phyloP scores from a whole-genome alignment of 1,140 invertebrate species.

The Bombus superbus region DNA sequence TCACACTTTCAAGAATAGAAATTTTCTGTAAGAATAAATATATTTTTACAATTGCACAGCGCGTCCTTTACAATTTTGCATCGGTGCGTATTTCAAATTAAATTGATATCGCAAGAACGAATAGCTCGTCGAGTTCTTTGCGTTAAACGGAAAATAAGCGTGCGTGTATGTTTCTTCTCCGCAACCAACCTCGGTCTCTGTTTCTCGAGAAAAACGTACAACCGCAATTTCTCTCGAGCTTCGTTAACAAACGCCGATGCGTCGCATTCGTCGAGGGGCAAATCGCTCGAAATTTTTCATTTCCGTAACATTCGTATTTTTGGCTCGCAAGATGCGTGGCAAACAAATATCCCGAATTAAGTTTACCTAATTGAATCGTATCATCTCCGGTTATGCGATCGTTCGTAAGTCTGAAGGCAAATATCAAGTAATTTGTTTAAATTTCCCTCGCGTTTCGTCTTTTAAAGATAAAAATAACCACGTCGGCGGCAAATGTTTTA shows the following conservation, averaged over 20 bases:
- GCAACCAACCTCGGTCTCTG: too few relatives aligned
- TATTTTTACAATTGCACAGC: neutral
- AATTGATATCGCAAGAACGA: neutral
- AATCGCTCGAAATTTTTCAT: conserved; percentile 21
- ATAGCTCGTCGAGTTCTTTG: neutral
- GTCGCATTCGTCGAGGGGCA: neutral
- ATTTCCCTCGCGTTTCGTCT: neutral
- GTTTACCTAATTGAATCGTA: neutral
- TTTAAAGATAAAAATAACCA: neutral
- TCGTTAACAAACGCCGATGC: conserved; percentile 34
- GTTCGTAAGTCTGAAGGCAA: neutral
- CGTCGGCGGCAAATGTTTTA: too few relatives aligned
- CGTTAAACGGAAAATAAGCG: neutral
- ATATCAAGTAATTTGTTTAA: neutral
- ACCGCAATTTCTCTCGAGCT: neutral
- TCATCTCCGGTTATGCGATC: too few relatives aligned
- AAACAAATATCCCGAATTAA: neutral
- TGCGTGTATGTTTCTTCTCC: neutral
- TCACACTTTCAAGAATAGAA: too few relatives aligned
- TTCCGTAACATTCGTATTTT: neutral
- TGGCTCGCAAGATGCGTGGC: neutral
- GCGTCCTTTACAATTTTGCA: neutral
- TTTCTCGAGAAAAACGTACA: neutral
- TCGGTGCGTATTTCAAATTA: neutral
- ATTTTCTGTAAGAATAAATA: neutral